Conservation (phyloP, 2,113 vertebrate genomes). For the Struthidea cinerea region DNA sequence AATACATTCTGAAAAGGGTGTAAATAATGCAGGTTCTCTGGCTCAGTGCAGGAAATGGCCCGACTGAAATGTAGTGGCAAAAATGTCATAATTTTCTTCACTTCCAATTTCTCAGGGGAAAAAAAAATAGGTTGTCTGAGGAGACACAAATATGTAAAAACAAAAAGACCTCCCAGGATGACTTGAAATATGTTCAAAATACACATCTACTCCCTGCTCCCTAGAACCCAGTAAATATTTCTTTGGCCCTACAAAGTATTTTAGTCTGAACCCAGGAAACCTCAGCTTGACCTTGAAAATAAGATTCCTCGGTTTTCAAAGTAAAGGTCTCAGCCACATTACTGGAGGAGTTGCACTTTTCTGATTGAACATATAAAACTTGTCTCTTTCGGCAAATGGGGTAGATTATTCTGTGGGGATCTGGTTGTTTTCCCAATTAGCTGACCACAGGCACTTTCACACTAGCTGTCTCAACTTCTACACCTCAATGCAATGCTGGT, state of each 20-base stretch:
- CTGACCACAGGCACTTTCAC: not conserved
- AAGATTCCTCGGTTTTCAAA: slow-evolving; percentile 46
- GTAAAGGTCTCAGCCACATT: slow-evolving; percentile 15
- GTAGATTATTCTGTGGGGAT: not conserved
- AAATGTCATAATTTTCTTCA: not conserved
- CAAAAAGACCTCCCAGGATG: slow-evolving; percentile 52
- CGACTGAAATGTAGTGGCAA: not conserved
- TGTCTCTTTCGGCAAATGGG: slow-evolving; percentile 9
- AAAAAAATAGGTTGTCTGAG: not conserved
- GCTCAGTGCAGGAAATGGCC: not conserved
- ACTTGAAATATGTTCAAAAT: slow-evolving; percentile 46
- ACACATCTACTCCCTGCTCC: slow-evolving; percentile 43
- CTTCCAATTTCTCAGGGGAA: not conserved
- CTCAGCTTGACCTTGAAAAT: slow-evolving; percentile 52
- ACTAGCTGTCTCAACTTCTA: not conserved
- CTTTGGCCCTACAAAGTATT: slow-evolving; percentile 31
- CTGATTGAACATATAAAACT: slow-evolving; percentile 8
- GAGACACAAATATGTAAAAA: slow-evolving; percentile 37
- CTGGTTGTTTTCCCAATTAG: slow-evolving; percentile 21
- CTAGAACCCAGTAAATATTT: slow-evolving; percentile 52
- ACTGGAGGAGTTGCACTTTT: slow-evolving; percentile 19
- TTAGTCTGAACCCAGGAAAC: slow-evolving; percentile 52
- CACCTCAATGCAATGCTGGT: not conserved
- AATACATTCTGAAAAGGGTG: not conserved
- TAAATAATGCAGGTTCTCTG: not conserved